Evolutionary conservation across 2,888 invertebrate genomes (phyloP), one percentile per base, ranked within the genome.

Genomic region (Noctua fimbriata): DNA sequence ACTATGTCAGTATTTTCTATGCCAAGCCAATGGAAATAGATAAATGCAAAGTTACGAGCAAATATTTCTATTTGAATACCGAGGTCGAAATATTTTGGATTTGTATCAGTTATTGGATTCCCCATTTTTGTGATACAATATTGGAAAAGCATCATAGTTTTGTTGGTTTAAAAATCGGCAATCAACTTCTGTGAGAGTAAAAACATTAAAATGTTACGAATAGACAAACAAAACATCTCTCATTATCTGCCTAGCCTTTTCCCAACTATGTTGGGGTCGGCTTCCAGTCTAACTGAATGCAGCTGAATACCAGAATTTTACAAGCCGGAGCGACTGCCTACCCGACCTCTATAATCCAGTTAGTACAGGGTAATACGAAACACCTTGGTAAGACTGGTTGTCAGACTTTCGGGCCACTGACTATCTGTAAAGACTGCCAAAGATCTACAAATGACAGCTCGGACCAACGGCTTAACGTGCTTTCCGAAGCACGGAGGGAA

Each of bases 31-130:
- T 71, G 28, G 47, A 72, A 82, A 82, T 69, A 32, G 41, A 72
- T 70, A 71, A 70, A 58, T 60, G 73, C 66, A 55, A 18, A 52
- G 44, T 60, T 70, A 81, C 49, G 41, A 52, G 70, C 44, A 82
- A 79, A 74, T 67, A 82, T 82, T 83, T 78, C 9, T 83, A 82
- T 69, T 79, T 72, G 74, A 79, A 79, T 69, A 79, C 63, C 24
- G 71, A 67, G 24, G 21, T 69, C n/a, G 67, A 75, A 83, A 79
- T 72, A 78, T 78, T 78, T 73, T 78, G 58, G 16, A 75, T 79
- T 58, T 58, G 28, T 79, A 66, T 69, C 47, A 72, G 79, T 72
- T 83, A 83, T 74, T 83, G 74, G 16, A 83, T 83, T 83, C 55
- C 16, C 32, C 49, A 83, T 63, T 71, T 69, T 83, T 63, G 71